Conservation (phyloP, 2,797 vertebrate genomes). For the Rhinichthys osculus region DNA sequence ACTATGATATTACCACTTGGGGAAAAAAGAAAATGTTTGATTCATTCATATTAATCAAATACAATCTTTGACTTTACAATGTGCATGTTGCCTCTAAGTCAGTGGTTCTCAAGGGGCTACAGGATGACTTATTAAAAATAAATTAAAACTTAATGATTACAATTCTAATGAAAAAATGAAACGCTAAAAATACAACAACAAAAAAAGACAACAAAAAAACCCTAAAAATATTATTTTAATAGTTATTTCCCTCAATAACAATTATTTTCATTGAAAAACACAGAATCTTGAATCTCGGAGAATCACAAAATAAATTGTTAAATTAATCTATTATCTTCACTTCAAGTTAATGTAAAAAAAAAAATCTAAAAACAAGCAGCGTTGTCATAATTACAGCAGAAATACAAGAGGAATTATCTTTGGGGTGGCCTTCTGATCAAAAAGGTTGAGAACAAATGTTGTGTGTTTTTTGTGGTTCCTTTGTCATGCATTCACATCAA, state of each 20-base stretch:
- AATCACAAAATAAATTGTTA: background rate
- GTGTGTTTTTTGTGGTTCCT: constrained; percentile 29
- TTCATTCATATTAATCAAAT: too few species aligned
- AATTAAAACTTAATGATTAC: background rate
- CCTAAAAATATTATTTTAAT: background rate
- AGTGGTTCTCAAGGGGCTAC: too few species aligned
- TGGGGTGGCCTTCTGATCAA: background rate
- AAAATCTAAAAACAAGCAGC: background rate
- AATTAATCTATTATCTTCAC: background rate
- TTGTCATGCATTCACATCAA: constrained; percentile 7
- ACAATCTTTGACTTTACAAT: too few species aligned
- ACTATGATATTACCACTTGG: too few species aligned
- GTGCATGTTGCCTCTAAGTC: too few species aligned
- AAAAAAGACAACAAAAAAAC: too few species aligned
- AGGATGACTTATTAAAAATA: too few species aligned
- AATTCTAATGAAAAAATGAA: too few species aligned
- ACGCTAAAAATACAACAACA: too few species aligned
- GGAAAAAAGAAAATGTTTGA: too few species aligned
- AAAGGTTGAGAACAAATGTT: background rate
- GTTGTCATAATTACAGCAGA: background rate
- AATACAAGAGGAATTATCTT: background rate
- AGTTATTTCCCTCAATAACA: background rate
- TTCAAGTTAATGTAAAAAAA: background rate
- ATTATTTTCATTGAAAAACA: background rate
- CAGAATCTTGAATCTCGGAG: too few species aligned